Evolutionary conservation across 1,140 invertebrate genomes (phyloP), one percentile per base, ranked within the genome.

Genomic region (Acyrthosiphon pisum): DNA sequence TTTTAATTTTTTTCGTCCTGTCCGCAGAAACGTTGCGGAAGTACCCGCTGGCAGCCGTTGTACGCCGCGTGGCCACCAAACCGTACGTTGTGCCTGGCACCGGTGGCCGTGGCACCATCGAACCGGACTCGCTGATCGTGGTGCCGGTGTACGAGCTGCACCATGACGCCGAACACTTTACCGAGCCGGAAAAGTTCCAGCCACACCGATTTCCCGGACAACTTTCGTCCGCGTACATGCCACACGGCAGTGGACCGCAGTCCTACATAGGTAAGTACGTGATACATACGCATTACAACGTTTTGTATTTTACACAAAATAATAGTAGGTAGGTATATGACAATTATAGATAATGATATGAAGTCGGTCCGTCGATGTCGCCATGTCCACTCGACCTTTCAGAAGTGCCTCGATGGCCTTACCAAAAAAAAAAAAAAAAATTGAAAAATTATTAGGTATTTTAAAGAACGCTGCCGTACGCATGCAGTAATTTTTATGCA

Each of bases 221-320:
- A 56, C 9, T 93, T 37, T 86, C 91, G 6, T 86, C 91, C 2
- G 91, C 91, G 6, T 93, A 93, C 26, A 86, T 86, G 44, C 91
- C 91, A 7, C 20, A 93, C 9, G 91, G 91, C 26, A 93, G 81
- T 3, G 91, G 91, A 6, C 81, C 81, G 0, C 91, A 44, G 14
- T 93, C 91, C 9, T 86, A 93, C 26, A 93, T 93, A 30, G 48
- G 91, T 93, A 50, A 93, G 91, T 48, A 26, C 37, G 2, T 20
- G 50, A 53, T 2, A 53, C 1, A 87, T 26, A 2, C 14, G n/a
- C 35, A 46, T 22, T 22, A 22, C 1, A 18, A 18, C 1, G 14
- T 50, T 18, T 14, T 18, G 20, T 23, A 7, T 23, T 53, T 53
- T 20, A 22, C 50, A 22, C 50, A 22, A 41, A 4, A 41, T 41